Evolutionary conservation across 1,140 invertebrate genomes (phyloP), one percentile per base, ranked within the genome.

Genomic region (Brachystomella parvula): DNA sequence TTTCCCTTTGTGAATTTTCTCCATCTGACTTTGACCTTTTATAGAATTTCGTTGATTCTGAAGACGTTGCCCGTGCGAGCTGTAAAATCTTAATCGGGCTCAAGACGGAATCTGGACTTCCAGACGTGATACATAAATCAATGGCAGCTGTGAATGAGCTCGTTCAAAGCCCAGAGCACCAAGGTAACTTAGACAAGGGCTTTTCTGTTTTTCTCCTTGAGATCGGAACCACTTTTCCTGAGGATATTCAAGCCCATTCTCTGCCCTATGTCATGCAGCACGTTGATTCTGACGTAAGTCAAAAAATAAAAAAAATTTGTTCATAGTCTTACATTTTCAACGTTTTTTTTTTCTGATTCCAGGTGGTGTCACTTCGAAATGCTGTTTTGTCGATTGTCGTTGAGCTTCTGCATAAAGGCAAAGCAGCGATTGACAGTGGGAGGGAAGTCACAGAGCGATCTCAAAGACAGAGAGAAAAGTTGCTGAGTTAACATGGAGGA

Each of bases 201-300:
- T 53, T 53, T 26, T 17, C 15, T 24, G 49, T 53, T 15, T 53
- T 53, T 24, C 21, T 53, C 12, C 9, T 53, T 24, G 49, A 53
- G 12, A 53, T 53, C 24, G 49, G 49, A 53, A 53, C 49, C 6
- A 26, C 49, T 6, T 53, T 53, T 53, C 49, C 49, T 53, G 9
- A 53, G 24, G 49, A 53, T 3, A 53, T 53, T 24, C 9, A 26
- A 26, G 49, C 3, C 12, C 49, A 53, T 24, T 9, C 15, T 24
- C 24, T 53, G 21, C 49, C 49, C 21, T 53, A 19, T 24, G 24
- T 53, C 49, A 12, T 53, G 3, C 49, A 15, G 6, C 24, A 17
- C 24, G 21, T 26, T 6, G 49, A 53, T 19, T 53, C 49, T 15
- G 15, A 53, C 3, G 49, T 53, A 19, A 53, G 21, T 24, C 24